Evolutionary conservation across 2,113 vertebrate species (phyloP).

Genomic region (Murina feae): DNA sequence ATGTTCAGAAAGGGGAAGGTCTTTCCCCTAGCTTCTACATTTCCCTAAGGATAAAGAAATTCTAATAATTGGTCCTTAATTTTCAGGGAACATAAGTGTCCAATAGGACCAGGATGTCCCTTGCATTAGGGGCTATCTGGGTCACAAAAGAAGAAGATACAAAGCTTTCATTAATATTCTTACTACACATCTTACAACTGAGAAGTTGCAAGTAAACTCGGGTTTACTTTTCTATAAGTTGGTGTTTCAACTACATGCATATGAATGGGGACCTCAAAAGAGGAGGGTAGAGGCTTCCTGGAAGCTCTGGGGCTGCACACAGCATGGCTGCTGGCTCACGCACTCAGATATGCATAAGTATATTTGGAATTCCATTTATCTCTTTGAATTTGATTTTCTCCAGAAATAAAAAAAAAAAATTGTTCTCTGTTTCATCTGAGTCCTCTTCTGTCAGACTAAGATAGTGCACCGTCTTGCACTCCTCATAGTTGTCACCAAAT

Average conservation of each 20-base stretch:
- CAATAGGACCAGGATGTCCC: background rate
- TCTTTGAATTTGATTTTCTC: background rate
- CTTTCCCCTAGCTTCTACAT: background rate
- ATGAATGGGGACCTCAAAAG: background rate
- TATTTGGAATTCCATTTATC: background rate
- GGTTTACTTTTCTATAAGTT: background rate
- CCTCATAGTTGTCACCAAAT: background rate
- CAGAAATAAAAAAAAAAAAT: background rate
- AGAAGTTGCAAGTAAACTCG: no score
- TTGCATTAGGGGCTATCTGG: background rate
- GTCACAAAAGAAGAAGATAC: background rate
- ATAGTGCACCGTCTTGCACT: background rate
- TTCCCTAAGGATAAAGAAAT: background rate
- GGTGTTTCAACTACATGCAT: background rate
- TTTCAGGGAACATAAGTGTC: background rate
- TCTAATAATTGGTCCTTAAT: background rate
- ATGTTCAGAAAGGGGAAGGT: background rate
- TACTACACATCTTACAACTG: background rate
- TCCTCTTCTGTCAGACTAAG: background rate
- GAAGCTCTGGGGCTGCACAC: background rate
- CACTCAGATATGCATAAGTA: fast-evolving
- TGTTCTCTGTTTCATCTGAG: background rate
- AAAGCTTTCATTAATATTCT: background rate
- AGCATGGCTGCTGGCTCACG: background rate
- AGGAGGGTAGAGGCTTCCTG: background rate